Evolutionary conservation across 2,888 invertebrate genomes (phyloP), one percentile per base, ranked within the genome.

Genomic region (Acleris cristana): DNA sequence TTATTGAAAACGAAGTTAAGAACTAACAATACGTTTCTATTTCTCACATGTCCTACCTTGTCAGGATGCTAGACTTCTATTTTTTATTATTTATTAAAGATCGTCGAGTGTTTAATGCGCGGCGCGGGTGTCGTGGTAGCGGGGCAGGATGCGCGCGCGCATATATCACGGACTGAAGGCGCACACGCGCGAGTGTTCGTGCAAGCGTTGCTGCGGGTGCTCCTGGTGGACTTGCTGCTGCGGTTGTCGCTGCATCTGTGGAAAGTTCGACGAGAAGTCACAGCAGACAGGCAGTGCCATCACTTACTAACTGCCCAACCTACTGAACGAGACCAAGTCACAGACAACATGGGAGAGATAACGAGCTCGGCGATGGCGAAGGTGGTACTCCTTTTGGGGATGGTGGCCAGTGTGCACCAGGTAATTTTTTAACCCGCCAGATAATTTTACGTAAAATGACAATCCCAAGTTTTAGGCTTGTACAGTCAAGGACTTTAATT

Each of bases 181-280:
- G 0, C 56, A 65, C 73, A 78, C 84, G 80, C 86, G 88, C 78
- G 85, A 86, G 75, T 88, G 76, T 12, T 61, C n/a, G 51, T 85
- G 82, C 57, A 70, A 69, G 26, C 82, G 78, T 54, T 83, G 86
- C 72, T 61, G 70, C 54, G 79, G 76, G 6, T 18, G 5, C 83
- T 80, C 55, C 70, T 88, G 87, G 74, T 79, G 72, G 65, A 58
- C 67, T 5, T 84, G 84, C 69, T 81, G 77, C 72, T 86, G 85
- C 71, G 67, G 70, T 18, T 83, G 76, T 59, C 54, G 84, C 69
- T 81, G 77, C 71, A 67, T 70, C 21, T 84, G 77, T 72, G 70
- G 40, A 1, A 40, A 14, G 14, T 0, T 14, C 40, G 14, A 14
- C 14, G 40, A 40, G 4, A 12, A 34, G 12, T 3, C 3, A n/a